Base-by-base conservation (phyloP, 2,113 vertebrate species). In the Lucifuga dentata region DNA sequence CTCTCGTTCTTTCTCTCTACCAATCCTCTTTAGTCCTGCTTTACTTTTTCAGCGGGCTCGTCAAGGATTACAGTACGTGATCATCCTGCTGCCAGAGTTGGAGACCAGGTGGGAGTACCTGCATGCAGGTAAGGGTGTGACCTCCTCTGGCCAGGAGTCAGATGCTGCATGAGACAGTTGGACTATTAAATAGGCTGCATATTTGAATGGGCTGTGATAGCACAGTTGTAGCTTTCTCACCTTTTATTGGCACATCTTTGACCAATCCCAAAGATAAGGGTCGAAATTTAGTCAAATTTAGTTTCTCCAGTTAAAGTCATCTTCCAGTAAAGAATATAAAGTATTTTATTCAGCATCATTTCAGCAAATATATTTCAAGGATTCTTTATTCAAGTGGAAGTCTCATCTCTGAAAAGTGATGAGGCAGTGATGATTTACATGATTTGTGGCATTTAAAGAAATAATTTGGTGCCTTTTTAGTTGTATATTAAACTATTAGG, bases 51-150 rank as follows among this genome's bases (percentile, higher is more conserved):
- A n/a, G 11, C 19, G 13, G 63, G 78, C 51, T 83, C 61, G 67
- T 40, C n/a, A 2, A 39, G 50, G 46, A 41, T 49, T 68, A 78
- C 67, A 56, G 74, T 56, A 29, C 61, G 16, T 74, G 76, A 57
- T 36, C 62, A 56, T 82, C 74, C 80, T 64, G 77, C 61, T 68
- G 59, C 62, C 68, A 58, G 45, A 29, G 70, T 66, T 52, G 84
- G 62, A 78, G 76, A 80, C 73, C 85, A 83, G 88, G 76, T 89
- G 81, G 83, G 88, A 84, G 62, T 71, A 92, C 90, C 91, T 92
- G 89, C 56, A 38, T 49, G 66, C 91, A 92, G 90, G 92, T 93
- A 91, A 85, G 83, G 85, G 82, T 81, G 88, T 84, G 87, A 61
- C 68, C 69, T 36, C 6, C 11, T 68, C 36, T 21, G 43, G 29